Percentiles rank a stretch among this genome's conserved stretches.
Conservation (phyloP, 2,888 invertebrate species). For the Halictus quadricinctus region DNA sequence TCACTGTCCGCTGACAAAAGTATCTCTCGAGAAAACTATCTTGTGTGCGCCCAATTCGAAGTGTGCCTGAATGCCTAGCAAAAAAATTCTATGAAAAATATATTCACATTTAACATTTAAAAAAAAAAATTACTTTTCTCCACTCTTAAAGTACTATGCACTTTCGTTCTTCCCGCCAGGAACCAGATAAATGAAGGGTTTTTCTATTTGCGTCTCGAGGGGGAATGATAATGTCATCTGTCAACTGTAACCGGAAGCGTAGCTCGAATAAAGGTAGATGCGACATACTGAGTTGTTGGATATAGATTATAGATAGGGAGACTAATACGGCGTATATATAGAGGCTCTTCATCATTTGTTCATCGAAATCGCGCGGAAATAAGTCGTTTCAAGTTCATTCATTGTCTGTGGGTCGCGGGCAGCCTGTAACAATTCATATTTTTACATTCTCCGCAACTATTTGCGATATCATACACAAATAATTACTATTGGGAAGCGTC, state of each 20-base stretch:
- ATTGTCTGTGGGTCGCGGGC: background rate
- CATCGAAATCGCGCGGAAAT: constrained; percentile 20
- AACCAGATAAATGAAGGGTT: constrained; percentile 24
- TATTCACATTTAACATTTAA: background rate
- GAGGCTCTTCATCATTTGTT: constrained; percentile 33
- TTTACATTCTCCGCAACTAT: too few relatives aligned
- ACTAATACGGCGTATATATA: background rate
- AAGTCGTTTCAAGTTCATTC: constrained; percentile 36
- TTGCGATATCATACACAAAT: too few relatives aligned
- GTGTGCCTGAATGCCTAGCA: too few relatives aligned
- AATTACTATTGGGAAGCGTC: too few relatives aligned
- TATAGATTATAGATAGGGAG: background rate
- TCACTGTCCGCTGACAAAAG: background rate
- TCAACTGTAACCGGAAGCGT: background rate
- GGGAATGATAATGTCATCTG: constrained; percentile 25
- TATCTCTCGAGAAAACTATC: background rate
- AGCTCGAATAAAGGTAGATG: constrained; percentile 1
- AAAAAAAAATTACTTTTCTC: background rate
- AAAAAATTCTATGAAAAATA: too few relatives aligned
- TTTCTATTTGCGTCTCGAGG: constrained; percentile 28
- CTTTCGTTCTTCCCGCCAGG: background rate
- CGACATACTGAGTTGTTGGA: background rate
- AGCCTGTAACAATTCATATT: background rate
- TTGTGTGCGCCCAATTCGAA: background rate
- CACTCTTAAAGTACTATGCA: background rate